Percentiles rank a stretch among this genome's conserved stretches.
Evolutionary conservation across 2,113 vertebrate species (phyloP).

Genomic region (Oreochromis tanganicae): DNA sequence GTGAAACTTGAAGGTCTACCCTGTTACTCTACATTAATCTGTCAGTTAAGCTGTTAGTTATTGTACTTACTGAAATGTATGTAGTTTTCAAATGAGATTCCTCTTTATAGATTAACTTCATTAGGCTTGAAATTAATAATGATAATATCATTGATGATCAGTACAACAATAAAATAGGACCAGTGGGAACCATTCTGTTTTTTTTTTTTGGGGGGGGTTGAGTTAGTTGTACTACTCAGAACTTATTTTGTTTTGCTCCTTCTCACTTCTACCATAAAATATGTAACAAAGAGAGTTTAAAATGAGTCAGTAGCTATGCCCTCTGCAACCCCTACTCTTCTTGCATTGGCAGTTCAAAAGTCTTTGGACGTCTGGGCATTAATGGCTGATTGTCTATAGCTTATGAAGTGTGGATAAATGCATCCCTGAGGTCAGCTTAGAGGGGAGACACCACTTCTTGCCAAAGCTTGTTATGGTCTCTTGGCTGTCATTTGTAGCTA

Average conservation of each 20-base stretch:
- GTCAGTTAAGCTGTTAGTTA: not conserved
- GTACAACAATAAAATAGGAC: not conserved
- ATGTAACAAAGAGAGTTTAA: not conserved
- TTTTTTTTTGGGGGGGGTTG: fast-evolving
- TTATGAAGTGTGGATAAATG: not conserved
- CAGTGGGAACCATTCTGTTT: not conserved
- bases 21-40: not conserved
- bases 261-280: not conserved
- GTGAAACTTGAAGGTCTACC: not conserved
- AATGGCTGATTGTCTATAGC: not conserved
- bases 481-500: not conserved
- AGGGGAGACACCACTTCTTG: not conserved
- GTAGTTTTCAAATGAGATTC: not conserved
- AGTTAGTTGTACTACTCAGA: not conserved
- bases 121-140: not conserved
- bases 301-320: not conserved
- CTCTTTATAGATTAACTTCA: not conserved
- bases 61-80: not conserved
- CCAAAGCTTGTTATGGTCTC: not conserved
- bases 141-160: not conserved
- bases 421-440: not conserved
- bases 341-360: not conserved
- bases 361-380: not conserved
- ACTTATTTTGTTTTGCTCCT: not conserved
- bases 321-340: not conserved